Evolutionary conservation across 2,888 invertebrate genomes (phyloP).

Genomic region (Melipona bicolor): DNA sequence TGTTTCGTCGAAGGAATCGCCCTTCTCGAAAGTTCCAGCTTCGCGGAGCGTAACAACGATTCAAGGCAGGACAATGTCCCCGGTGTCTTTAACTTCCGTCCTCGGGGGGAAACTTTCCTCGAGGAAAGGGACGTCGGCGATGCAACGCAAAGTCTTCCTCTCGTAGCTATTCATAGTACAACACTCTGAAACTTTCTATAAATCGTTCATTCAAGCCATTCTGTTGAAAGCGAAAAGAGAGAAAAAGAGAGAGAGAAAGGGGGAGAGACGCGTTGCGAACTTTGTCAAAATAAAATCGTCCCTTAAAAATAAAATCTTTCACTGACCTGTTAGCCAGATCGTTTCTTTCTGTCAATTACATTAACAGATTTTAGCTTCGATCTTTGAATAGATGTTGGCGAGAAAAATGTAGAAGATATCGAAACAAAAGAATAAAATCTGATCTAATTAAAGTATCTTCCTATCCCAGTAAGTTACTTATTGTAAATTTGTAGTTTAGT

Average conservation of each 20-base stretch:
- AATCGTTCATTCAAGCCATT: background rate
- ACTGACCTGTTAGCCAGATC: too few species aligned
- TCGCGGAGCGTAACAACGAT: constrained; percentile 27
- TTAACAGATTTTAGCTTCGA: too few species aligned
- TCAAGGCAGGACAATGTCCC: constrained; percentile 27
- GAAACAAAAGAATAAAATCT: too few species aligned
- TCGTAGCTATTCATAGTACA: constrained; percentile 14
- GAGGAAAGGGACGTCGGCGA: constrained; percentile 37
- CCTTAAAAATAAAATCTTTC: background rate
- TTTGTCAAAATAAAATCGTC: background rate
- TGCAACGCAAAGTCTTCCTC: constrained; percentile 27
- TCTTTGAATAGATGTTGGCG: too few species aligned
- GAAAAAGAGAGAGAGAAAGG: too few species aligned
- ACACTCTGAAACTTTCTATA: constrained; percentile 6
- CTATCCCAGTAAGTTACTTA: too few species aligned
- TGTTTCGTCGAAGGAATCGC: constrained; percentile 10
- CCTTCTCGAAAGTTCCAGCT: constrained; percentile 25
- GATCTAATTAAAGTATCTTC: too few species aligned
- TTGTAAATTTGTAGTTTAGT: too few species aligned
- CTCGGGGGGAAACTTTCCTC: constrained; percentile 43
- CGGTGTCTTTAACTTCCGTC: constrained; percentile 40
- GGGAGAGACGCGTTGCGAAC: background rate
- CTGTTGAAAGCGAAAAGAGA: background rate
- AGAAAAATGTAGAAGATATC: too few species aligned
- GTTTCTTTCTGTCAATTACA: too few species aligned